Percentiles rank a stretch among this genome's conserved stretches.
These are phyloP conservation scores for Zootoca vivipara DNA, from an alignment of 2,113 vertebrate genomes.

Conservation along the genomic window DNA sequence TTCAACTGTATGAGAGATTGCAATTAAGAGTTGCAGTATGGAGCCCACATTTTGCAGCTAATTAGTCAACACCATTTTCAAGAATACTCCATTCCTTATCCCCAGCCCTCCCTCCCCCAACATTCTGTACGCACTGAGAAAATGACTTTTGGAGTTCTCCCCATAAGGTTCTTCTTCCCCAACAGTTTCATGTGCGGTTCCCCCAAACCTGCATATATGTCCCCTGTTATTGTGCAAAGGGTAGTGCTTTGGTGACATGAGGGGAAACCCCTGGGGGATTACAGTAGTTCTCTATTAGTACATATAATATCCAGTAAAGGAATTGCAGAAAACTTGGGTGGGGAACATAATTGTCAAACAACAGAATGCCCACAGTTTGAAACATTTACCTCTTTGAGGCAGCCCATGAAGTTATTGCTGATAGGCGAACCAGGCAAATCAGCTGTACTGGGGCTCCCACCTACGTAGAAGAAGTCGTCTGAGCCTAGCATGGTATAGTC, in stretches of 20 bases:
- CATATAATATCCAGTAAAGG: background rate
- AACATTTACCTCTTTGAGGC: constrained; percentile 91
- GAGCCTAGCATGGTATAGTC: constrained; percentile 99
- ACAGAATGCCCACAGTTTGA: background rate
- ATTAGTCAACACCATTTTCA: background rate
- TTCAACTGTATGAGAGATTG: background rate
- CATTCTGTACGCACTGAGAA: too few species aligned
- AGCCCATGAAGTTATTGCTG: constrained; percentile 99
- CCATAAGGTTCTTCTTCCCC: background rate
- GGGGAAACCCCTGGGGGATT: background rate
- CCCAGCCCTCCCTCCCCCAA: background rate
- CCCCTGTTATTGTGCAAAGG: background rate
- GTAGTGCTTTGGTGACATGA: background rate
- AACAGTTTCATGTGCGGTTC: background rate
- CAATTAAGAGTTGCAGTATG: background rate
- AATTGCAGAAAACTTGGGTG: background rate
- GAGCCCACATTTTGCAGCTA: background rate
- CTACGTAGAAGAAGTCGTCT: constrained; percentile 98
- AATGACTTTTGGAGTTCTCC: too few species aligned
- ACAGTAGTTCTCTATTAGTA: background rate
- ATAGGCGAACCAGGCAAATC: constrained; percentile 97
- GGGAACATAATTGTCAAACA: constrained; percentile 10
- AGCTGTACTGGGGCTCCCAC: constrained; percentile 95
- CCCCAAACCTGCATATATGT: background rate
- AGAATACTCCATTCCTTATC: background rate